phyloP scores from a whole-genome alignment of 2,113 vertebrate genomes.

The Dicentrarchus labrax region DNA sequence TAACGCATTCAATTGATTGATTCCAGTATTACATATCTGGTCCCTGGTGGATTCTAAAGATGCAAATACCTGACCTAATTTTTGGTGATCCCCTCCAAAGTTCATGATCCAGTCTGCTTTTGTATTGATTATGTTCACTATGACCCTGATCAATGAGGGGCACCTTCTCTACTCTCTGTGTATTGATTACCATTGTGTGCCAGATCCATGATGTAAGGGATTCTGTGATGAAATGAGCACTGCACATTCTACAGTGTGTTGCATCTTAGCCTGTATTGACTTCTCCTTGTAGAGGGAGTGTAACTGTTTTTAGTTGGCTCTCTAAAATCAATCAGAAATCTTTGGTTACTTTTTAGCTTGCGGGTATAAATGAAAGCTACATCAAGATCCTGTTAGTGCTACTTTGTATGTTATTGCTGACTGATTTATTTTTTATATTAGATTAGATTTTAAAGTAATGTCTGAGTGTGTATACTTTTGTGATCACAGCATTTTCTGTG shows the following conservation, averaged over 20 bases:
- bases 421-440: constrained; percentile 5
- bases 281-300: constrained; percentile 13
- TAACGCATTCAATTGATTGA: neutral
- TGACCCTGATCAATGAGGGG: constrained; percentile 55
- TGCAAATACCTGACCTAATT: constrained; percentile 19
- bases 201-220: constrained; percentile 50
- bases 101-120: constrained; percentile 43
- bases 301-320: constrained; percentile 42
- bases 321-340: constrained; percentile 56
- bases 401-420: constrained; percentile 4
- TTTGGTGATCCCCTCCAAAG: constrained; percentile 10
- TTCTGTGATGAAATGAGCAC: constrained; percentile 34
- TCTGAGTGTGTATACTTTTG: neutral
- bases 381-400: constrained; percentile 15
- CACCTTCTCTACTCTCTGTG: constrained; percentile 33
- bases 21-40: constrained; percentile 5
- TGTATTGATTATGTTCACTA: constrained; percentile 50
- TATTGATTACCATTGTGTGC: constrained; percentile 66
- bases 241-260: constrained; percentile 16
- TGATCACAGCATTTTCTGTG: neutral
- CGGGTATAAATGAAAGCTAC: constrained; percentile 29
- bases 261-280: constrained; percentile 14
- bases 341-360: constrained; percentile 44
- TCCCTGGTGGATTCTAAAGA: neutral
- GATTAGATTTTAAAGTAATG: constrained; percentile 16